Conservation (phyloP, 2,888 invertebrate genomes). For the Sussaba pulchella region DNA sequence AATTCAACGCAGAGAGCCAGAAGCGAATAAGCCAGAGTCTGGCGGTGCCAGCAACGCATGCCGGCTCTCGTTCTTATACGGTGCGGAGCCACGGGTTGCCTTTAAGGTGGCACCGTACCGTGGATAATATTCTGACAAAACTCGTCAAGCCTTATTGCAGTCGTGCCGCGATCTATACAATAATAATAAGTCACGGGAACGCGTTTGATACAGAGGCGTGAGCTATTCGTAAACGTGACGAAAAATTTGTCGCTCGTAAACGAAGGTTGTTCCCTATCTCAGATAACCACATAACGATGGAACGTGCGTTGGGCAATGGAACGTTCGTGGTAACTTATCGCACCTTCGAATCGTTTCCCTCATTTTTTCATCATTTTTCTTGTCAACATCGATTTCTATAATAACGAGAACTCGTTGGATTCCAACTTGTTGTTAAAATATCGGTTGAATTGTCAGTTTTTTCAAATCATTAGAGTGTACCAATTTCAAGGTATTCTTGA, state of each 20-base stretch:
- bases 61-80: slow-evolving; percentile 45
- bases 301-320: background rate
- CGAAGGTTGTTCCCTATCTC: background rate
- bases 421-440: slow-evolving; percentile 13
- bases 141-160: background rate
- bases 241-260: background rate
- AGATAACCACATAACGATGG: background rate
- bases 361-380: background rate
- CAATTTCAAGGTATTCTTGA: no score
- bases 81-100: slow-evolving; percentile 49
- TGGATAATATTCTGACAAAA: background rate
- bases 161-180: background rate
- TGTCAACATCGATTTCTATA: background rate
- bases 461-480: no score
- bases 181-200: background rate
- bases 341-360: background rate
- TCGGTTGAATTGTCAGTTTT: no score
- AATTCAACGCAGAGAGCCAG: slow-evolving; percentile 74
- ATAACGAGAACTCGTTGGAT: background rate
- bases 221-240: background rate
- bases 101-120: slow-evolving; percentile 33
- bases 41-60: slow-evolving; percentile 40
- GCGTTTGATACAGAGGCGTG: no score
- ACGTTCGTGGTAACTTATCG: slow-evolving; percentile 3
- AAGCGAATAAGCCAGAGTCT: slow-evolving; percentile 46